Base-by-base conservation (phyloP, 2,888 invertebrate species). In the Amphipyra berbera region DNA sequence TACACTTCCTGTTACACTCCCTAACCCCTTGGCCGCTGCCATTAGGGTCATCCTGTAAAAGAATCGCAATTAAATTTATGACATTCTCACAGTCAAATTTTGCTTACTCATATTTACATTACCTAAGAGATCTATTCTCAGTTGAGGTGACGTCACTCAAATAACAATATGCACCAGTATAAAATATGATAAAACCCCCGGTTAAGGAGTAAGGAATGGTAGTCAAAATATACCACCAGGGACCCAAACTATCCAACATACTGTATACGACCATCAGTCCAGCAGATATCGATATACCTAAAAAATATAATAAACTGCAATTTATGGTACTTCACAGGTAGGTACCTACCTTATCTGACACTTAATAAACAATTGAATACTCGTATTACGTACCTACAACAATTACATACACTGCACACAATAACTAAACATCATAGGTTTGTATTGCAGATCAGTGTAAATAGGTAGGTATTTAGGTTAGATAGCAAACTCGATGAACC, bases 81-180 rank as follows among this genome's bases (percentile, higher is more conserved):
- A 63, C 40, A 46, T 50, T 54, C 40, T 6, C 1, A 42, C 21
- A 13, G 5, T 15, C 8, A 38, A 54, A 47, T 47, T 49, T 15
- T 13, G 35, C 42, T 46, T 45, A 62, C 15, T 60, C 27, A 45
- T 48, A 41, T 59, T 49, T 54, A 73, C 42, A 64, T 75, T 90
- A 96, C 96, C 96, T 95, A 78, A 96, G 88, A 63, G 97, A 96
- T 85, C 97, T 92, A 73, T 95, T 95, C 13, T 95, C 90, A 33
- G 94, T 93, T 12, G 95, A 90, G 0, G 96, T 96, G 48, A 96
- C 95, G 85, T 97, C 97, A 42, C 96, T 96, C 72, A 97, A 90
- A 80, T 97, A 97, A 79, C 96, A 96, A 79, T 95, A 95, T 6
- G 95, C 92, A 41, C 96, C 96, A 21, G 96, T 96, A 56, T 97